These are phyloP conservation scores for Antrozous pallidus DNA, from an alignment of 2,797 vertebrate species.

Conservation along the genomic window DNA sequence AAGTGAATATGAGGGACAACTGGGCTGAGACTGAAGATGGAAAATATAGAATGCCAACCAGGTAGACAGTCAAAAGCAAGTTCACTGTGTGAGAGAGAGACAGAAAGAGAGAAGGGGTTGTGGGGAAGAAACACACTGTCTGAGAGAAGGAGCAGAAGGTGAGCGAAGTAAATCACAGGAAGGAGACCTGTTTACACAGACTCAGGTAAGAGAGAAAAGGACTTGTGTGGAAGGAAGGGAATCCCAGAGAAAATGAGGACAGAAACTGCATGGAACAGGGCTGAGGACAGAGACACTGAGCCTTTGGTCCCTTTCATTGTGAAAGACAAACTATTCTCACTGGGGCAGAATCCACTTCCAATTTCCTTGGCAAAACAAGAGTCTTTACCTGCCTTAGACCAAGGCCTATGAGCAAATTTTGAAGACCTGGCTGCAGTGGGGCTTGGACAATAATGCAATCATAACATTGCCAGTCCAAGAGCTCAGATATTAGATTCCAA, in stretches of 20 bases:
- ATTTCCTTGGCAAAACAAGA: background rate
- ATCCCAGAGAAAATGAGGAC: background rate
- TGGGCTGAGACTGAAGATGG: background rate
- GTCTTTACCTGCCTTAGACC: background rate
- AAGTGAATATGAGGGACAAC: background rate
- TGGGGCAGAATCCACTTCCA: background rate
- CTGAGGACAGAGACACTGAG: background rate
- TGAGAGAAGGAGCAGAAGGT: background rate
- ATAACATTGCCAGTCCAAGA: background rate
- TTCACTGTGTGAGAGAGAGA: too few relatives aligned
- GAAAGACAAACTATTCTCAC: accelerated
- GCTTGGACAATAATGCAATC: background rate
- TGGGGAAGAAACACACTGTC: background rate
- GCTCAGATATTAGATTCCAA: background rate
- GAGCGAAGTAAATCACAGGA: background rate
- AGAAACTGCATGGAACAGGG: background rate
- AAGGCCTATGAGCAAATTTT: background rate
- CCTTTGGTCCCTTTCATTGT: background rate
- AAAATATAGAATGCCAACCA: background rate
- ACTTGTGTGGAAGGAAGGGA: accelerated
- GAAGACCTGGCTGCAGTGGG: accelerated
- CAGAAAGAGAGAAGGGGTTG: accelerated
- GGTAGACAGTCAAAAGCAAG: too few relatives aligned
- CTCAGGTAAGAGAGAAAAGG: too few relatives aligned
- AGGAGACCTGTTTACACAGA: background rate